Conservation (phyloP, 2,888 invertebrate species). For the Palloptera scutellata region DNA sequence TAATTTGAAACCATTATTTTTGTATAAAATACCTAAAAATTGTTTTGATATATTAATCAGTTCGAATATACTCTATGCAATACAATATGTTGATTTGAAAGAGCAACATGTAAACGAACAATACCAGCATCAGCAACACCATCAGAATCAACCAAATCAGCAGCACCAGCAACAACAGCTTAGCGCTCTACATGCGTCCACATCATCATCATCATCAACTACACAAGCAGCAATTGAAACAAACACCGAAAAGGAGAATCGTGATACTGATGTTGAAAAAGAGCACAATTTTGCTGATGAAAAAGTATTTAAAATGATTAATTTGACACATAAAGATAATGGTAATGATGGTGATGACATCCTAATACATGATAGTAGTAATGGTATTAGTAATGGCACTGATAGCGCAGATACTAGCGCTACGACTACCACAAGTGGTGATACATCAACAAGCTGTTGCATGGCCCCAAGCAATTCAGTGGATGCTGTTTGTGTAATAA, state of each 20-base stretch:
- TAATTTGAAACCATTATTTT: slow-evolving; percentile 72
- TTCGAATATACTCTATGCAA: slow-evolving; percentile 73
- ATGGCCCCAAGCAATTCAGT: slow-evolving; percentile 52
- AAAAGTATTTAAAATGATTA: background rate
- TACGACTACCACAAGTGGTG: slow-evolving; percentile 29
- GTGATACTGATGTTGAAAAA: slow-evolving; percentile 50
- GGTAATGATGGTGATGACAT: slow-evolving; percentile 17
- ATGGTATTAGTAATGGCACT: slow-evolving; percentile 15
- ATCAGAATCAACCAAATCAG: slow-evolving; percentile 8
- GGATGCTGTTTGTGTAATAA: slow-evolving; percentile 62
- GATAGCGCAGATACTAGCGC: slow-evolving; percentile 37
- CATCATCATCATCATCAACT: slow-evolving; percentile 16
- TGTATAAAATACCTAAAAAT: slow-evolving; percentile 73
- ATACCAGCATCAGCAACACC: background rate
- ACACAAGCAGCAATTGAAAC: slow-evolving; percentile 31
- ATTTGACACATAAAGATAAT: background rate
- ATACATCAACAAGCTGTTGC: slow-evolving; percentile 36
- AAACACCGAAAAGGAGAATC: slow-evolving; percentile 50
- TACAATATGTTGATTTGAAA: slow-evolving; percentile 64
- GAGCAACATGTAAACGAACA: slow-evolving; percentile 24
- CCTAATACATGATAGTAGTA: slow-evolving; percentile 24
- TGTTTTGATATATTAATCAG: slow-evolving; percentile 72
- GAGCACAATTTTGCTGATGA: slow-evolving; percentile 36
- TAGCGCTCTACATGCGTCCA: slow-evolving; percentile 20
- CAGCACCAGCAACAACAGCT: background rate